These are phyloP conservation scores for Gobio gobio DNA, from an alignment of 2,113 vertebrate species.

Conservation along the genomic window DNA sequence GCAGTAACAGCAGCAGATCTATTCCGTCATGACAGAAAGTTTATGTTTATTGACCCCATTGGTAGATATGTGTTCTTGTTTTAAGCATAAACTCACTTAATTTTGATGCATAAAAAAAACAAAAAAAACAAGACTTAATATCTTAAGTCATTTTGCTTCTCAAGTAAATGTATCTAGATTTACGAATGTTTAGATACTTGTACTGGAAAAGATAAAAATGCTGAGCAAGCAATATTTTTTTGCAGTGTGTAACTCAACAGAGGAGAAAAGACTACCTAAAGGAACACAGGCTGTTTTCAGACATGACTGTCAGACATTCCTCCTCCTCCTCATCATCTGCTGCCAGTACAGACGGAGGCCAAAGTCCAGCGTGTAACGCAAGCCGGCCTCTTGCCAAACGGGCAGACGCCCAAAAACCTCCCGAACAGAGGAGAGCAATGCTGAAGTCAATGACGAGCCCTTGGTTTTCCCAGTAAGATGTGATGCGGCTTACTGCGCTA, in stretches of 20 bases:
- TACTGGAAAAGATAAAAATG: too few species aligned
- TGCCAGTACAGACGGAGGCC: neutral
- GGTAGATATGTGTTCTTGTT: too few species aligned
- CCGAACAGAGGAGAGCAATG: neutral
- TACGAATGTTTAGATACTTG: too few species aligned
- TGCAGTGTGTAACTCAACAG: neutral
- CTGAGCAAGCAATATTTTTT: neutral
- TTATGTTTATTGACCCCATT: too few species aligned
- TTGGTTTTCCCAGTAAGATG: slow-evolving; percentile 14
- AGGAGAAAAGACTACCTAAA: neutral
- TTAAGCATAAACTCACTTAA: too few species aligned
- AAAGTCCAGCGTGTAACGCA: neutral
- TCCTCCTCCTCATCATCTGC: neutral
- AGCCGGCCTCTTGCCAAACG: too few species aligned
- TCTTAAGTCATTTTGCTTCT: too few species aligned
- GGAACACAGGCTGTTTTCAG: neutral
- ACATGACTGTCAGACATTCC: neutral
- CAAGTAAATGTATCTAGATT: too few species aligned
- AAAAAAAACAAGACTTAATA: too few species aligned
- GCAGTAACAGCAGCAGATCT: too few species aligned
- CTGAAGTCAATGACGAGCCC: neutral
- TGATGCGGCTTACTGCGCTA: slow-evolving; percentile 43
- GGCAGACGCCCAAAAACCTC: neutral
- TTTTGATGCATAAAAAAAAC: too few species aligned
- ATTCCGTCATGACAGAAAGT: too few species aligned